A percentile compares a stretch with the other conserved stretches of the same genome.
phyloP scores from a whole-genome alignment of 2,888 invertebrate species.

The Melikaiella ostensackeni region DNA sequence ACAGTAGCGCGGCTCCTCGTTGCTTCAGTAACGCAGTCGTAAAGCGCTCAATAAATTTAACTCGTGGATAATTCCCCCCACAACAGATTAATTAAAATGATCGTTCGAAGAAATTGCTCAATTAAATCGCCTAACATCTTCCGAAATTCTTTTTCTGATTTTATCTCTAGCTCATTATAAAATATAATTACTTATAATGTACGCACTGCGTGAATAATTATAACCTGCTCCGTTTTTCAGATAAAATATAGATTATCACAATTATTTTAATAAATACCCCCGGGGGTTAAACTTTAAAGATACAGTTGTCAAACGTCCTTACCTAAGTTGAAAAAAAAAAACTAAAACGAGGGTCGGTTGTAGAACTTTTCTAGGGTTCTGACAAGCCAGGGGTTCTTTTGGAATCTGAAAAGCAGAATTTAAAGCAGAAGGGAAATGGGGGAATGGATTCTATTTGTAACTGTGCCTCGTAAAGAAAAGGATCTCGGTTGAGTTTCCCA shows the following conservation, averaged over 20 bases:
- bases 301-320: neutral
- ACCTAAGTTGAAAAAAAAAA: neutral
- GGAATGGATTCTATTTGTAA: neutral
- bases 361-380: neutral
- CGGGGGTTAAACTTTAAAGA: too few relatives aligned
- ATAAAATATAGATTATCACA: neutral
- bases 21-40: neutral
- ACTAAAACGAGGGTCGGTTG: neutral
- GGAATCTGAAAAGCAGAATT: conserved; percentile 21
- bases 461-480: neutral
- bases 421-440: conserved; percentile 18
- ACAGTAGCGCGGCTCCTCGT: neutral
- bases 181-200: conserved; percentile 7
- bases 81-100: conserved; percentile 36
- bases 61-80: conserved; percentile 14
- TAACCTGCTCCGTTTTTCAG: neutral
- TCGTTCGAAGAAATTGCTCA: conserved; percentile 17
- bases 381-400: neutral
- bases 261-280: conserved; percentile 12
- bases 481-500: neutral
- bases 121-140: conserved; percentile 12
- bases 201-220: neutral
- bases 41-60: conserved; percentile 30
- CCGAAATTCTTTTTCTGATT: conserved; percentile 15
- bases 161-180: neutral